phyloP scores from a whole-genome alignment of 1,140 invertebrate genomes.

The Drosophila pruinosa region DNA sequence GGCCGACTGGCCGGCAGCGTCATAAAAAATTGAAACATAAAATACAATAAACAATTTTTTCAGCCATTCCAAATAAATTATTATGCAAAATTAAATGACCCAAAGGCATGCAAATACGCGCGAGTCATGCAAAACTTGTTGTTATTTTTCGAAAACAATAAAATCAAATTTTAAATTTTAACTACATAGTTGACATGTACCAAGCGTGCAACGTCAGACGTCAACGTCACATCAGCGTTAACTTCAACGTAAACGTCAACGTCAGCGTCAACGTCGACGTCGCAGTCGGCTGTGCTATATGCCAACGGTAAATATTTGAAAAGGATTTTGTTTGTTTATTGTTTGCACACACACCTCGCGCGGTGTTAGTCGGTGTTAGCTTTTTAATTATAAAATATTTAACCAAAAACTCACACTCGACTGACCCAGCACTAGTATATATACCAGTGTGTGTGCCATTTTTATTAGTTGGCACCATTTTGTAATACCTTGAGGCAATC shows the following conservation, averaged over 20 bases:
- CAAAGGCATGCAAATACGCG: slow-evolving; percentile 60
- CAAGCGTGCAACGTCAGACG: slow-evolving; percentile 2
- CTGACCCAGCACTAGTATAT: slow-evolving; percentile 32
- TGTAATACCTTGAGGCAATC: slow-evolving; percentile 11
- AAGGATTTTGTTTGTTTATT: slow-evolving; percentile 83
- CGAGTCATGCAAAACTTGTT: slow-evolving; percentile 3
- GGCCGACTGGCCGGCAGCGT: slow-evolving; percentile 4
- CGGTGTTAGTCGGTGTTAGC: slow-evolving; percentile 82
- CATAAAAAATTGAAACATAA: slow-evolving; percentile 78
- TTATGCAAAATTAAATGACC: slow-evolving; percentile 81
- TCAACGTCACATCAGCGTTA: slow-evolving; percentile 1
- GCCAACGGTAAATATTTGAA: slow-evolving; percentile 82
- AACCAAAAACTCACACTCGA: slow-evolving; percentile 82
- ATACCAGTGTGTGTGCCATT: slow-evolving; percentile 9
- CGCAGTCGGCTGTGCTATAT: slow-evolving; percentile 59
- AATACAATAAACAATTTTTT: slow-evolving; percentile 65
- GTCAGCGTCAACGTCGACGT: slow-evolving; percentile 34
- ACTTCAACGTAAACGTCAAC: slow-evolving; percentile 10
- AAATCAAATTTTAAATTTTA: slow-evolving; percentile 69
- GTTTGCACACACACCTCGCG: slow-evolving; percentile 81
- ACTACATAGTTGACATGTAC: slow-evolving; percentile 32
- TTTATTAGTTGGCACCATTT: slow-evolving; percentile 59
- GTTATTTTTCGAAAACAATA: slow-evolving; percentile 45
- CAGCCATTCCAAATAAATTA: slow-evolving; percentile 72
- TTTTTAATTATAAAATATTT: slow-evolving; percentile 83